phyloP scores from a whole-genome alignment of 1,140 invertebrate genomes.

The Kradibia gibbosae region DNA sequence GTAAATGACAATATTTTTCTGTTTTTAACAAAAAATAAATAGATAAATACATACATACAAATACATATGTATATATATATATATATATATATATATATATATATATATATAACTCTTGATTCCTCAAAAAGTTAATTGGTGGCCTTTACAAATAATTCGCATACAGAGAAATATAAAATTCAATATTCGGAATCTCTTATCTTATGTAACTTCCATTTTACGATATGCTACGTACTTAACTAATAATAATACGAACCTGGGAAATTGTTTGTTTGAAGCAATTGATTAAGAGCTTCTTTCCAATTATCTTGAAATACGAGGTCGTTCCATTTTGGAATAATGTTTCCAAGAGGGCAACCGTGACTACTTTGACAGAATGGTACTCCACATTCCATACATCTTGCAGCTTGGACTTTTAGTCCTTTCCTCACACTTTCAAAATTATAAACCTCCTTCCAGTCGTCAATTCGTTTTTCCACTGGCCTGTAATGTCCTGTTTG shows the following conservation, averaged over 20 bases:
- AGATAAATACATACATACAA: no score
- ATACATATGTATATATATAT: no score
- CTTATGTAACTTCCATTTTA: no score
- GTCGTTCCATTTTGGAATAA: slow-evolving; percentile 99
- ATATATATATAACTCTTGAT: no score
- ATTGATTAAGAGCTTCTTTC: slow-evolving; percentile 95
- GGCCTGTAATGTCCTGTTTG: slow-evolving; percentile 89
- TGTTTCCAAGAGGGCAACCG: slow-evolving; percentile 97
- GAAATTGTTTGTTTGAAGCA: slow-evolving; percentile 99
- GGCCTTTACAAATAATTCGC: no score
- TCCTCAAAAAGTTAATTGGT: no score
- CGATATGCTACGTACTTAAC: no score
- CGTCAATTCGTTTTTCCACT: slow-evolving; percentile 86
- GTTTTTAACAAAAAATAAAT: no score
- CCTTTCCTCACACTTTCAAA: slow-evolving; percentile 89
- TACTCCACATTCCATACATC: slow-evolving; percentile 99
- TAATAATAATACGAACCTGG: slow-evolving; percentile 76
- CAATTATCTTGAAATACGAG: slow-evolving; percentile 95
- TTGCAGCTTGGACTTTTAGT: slow-evolving; percentile 91
- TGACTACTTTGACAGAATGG: slow-evolving; percentile 98
- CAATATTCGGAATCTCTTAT: no score
- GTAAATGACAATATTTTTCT: slow-evolving; percentile 28
- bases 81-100: no score
- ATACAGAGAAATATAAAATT: no score
- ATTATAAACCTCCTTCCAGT: slow-evolving; percentile 98